Evolutionary conservation across 2,797 vertebrate genomes (phyloP), one percentile per base, ranked within the genome.

Genomic region (Microctenopoma stevenorrisi): DNA sequence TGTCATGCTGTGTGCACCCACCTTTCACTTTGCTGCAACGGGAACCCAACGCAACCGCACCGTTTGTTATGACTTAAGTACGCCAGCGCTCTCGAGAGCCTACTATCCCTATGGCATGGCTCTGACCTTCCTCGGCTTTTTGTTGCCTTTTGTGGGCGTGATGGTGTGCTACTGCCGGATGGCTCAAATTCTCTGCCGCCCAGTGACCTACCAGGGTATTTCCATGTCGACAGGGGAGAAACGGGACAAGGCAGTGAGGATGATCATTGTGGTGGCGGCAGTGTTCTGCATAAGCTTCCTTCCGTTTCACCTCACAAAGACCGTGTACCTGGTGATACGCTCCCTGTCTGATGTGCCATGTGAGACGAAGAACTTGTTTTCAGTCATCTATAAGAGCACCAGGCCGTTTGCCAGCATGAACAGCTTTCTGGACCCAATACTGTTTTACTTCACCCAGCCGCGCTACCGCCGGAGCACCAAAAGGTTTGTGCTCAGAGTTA

Each of bases 331-430:
- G 86, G 89, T 96, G 0, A 89, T 97, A 26, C 96, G 98, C 0
- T 94, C 95, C 0, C 78, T 94, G 0, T 84, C 90, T 0, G 0
- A 1, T 0, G 71, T 91, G 1, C 79, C 94, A 13, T 99, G 98
- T 65, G 61, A 88, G 0, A 65, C 84, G 0, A 85, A 94, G 12
- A 96, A 99, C 90, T 65, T 96, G 0, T 96, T 98, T 0, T 94
- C 98, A 0, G 93, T 96, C 0, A 89, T 96, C 69, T 99, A 98
- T 76, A 99, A 99, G 85, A 92, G 95, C 90, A 99, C 96, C 0
- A 86, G 98, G 71, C 97, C 97, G 0, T 98, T 99, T 0, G 98
- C 98, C 86, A 99, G 97, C 79, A 96, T 96, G 95, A 99, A 99
- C 92, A 98, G 97, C 0, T 94, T 98, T 7, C 91, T 99, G 0